Evolutionary conservation across 2,113 vertebrate genomes (phyloP), one percentile per base, ranked within the genome.

Genomic region (Cercopithecus mona): DNA sequence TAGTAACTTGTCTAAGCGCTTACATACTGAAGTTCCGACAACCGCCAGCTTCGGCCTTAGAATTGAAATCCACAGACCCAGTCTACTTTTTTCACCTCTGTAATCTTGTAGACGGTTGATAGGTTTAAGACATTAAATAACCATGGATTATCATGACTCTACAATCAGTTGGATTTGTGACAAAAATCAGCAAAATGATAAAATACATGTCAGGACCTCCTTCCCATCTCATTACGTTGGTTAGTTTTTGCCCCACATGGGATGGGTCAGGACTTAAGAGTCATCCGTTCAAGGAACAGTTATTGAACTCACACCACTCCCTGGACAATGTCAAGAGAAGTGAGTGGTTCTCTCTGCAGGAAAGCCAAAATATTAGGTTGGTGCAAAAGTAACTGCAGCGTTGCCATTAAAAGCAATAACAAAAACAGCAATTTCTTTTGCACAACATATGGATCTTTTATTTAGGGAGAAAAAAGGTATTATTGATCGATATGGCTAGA

Each of bases 1-100:
- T 96, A 98, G 97, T 91, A 98, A 95, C n/a, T 35, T 98, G 95
- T n/a, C 89, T 90, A 86, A 94, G 76, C 32, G 96, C 95, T 97
- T 95, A 95, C 32, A 97, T 68, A n/a, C 83, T 95, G 93, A 96
- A 35, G 12, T 78, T 95, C 84, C 14, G 96, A 70, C 95, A 92
- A 84, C 96, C 38, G 88, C 84, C 61, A 97, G 80, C 96, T 98
- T 97, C 85, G 94, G 88, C 95, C 95, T 94, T 76, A 94, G 79
- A 96, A 96, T 61, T 91, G 66, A 98, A 97, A 97, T 97, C 96
- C 84, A 94, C 52, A 66, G 55, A 66, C 30, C 20, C 79, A 50
- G 13, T 57, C 59, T 92, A 75, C 55, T 78, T 93, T 96, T 95
- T 38, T 38, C 0, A 96, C 94, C 22, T 20, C 91, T 91, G 86